These are phyloP conservation scores for Fulica atra DNA, from an alignment of 2,113 vertebrate genomes.

Conservation along the genomic window DNA sequence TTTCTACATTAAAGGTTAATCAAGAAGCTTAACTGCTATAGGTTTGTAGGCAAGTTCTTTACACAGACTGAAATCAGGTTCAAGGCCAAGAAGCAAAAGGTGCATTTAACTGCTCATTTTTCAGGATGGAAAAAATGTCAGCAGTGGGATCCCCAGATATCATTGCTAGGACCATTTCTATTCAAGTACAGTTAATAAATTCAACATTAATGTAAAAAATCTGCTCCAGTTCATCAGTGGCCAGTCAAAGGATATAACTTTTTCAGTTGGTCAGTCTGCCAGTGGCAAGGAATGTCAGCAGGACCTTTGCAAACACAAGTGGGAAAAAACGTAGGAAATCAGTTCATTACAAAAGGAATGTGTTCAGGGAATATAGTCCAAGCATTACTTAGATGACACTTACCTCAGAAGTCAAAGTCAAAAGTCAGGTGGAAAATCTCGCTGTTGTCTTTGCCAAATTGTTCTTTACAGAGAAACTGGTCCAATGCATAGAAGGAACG, in stretches of 20 bases:
- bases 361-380: neutral
- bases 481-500: rapidly evolving
- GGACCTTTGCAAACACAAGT: neutral
- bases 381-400: neutral
- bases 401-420: neutral
- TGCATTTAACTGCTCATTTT: neutral
- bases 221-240: neutral
- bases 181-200: neutral
- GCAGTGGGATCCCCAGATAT: neutral
- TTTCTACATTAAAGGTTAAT: neutral
- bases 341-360: neutral
- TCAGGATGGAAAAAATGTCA: neutral
- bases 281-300: neutral
- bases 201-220: neutral
- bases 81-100: neutral
- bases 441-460: neutral
- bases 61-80: neutral
- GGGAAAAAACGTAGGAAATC: neutral
- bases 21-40: neutral
- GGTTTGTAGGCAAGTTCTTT: neutral
- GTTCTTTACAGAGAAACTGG: neutral
- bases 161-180: neutral
- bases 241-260: neutral
- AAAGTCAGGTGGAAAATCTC: neutral
- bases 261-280: neutral